Evolutionary conservation across 2,888 invertebrate genomes (phyloP).

Genomic region (Cybosia mesomella): DNA sequence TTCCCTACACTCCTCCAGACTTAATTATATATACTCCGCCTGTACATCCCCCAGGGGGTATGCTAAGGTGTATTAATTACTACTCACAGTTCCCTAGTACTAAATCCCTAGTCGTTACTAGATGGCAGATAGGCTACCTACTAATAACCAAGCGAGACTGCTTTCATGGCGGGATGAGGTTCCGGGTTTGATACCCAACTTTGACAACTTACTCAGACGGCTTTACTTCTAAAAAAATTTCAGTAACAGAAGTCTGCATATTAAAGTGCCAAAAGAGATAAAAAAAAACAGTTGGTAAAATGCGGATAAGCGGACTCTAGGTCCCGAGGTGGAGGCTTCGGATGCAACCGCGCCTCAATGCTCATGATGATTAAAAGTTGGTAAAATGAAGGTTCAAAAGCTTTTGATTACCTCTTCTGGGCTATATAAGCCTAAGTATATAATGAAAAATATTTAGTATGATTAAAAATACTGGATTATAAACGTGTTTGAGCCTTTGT

Average conservation of each 20-base stretch:
- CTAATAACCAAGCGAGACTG: neutral
- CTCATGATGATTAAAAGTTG: too few relatives aligned
- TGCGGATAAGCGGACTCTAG: too few relatives aligned
- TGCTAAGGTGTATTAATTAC: neutral
- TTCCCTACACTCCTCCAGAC: neutral
- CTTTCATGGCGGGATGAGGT: neutral
- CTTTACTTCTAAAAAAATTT: neutral
- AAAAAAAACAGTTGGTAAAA: too few relatives aligned
- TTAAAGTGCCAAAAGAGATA: too few relatives aligned
- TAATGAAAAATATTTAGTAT: neutral
- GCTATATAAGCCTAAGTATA: too few relatives aligned
- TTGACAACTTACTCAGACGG: neutral
- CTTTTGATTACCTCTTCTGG: too few relatives aligned
- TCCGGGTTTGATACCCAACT: neutral
- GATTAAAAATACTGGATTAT: too few relatives aligned
- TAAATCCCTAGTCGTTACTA: too few relatives aligned
- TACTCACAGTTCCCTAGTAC: too few relatives aligned
- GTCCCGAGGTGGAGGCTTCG: too few relatives aligned
- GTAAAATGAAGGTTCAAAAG: neutral
- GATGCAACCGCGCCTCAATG: too few relatives aligned
- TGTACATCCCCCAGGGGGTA: neutral
- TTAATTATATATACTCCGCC: neutral
- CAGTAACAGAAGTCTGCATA: neutral
- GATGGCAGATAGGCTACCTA: too few relatives aligned
- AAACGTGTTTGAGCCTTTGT: neutral